Evolutionary conservation across 2,113 vertebrate genomes (phyloP), one percentile per base, ranked within the genome.

Genomic region (Chaetorhynchus papuensis): DNA sequence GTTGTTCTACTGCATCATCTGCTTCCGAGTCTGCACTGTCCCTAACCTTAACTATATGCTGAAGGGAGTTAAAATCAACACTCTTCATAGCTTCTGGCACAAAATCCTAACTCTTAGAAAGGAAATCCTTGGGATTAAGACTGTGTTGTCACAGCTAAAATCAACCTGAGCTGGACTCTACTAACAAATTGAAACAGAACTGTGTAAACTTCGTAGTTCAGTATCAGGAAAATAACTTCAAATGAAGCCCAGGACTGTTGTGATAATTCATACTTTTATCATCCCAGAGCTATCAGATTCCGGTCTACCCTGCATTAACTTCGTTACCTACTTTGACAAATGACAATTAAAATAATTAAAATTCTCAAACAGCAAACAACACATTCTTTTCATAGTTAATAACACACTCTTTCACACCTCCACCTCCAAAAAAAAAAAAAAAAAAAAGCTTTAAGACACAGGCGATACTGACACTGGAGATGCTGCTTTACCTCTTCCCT

Each of bases 21-120:
- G 41, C 37, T 82, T 83, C 13, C 2, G 50, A 64, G 15, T 27
- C 22, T 65, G 37, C 35, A 33, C 5, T 66, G 7, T 12, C 16
- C 61, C 33, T 64, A 65, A 66, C 31, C 28, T 75, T 47, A 42
- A 26, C 13, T 42, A 42, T 57, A 83, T 31, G 28, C 54, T 65
- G 28, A 39, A 70, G 83, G 30, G 5, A 57, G 13, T 33, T 71
- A 72, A 15, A 78, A 71, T 47, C 21, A 65, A 79, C 23, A 66
- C 7, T 54, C 72, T 93, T 86, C 76, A 41, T 47, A 89, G 56
- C 9, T 87, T 78, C 64, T 35, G 35, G 31, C 37, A 65, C 78
- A 95, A 97, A 97, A 97, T 69, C 35, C 65, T 88, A 92, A 93
- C 9, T 21, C 37, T 93, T 78, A 76, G 21, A 92, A 78, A 93